Base-by-base conservation (phyloP, 1,140 invertebrate genomes). In the Aphelinus atriplicis region DNA sequence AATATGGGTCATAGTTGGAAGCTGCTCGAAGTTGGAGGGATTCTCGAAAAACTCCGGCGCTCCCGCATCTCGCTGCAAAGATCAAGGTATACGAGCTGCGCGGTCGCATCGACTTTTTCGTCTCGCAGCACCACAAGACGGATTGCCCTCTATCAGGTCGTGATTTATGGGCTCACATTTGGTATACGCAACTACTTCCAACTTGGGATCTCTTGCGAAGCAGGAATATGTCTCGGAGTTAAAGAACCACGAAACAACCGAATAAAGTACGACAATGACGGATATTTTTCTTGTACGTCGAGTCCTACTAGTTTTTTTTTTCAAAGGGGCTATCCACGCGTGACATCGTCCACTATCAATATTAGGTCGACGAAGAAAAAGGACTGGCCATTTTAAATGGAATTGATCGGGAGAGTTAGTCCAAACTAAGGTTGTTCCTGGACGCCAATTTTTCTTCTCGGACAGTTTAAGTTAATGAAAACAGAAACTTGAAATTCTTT, bases 241-340 rank as follows among this genome's bases (percentile, higher is more conserved):
- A 45, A 7, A 0, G 26, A 57, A 3, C 43, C 6, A n/a, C 50
- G n/a, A 26, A 56, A 56, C 50, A 55, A 61, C 5, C 46, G 26
- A 60, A 58, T 47, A 43, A 69, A 69, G 55, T 53, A 42, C 7
- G 58, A 62, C 68, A 71, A 61, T 51, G 68, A 71, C 50, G 42
- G 46, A 71, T 71, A 45, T 53, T 5, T 64, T 26, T 48, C 10
- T 61, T 56, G 26, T 64, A 50, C 2, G 4, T 48, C 42, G 42
- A 42, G 58, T 61, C 3, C 45, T 61, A 45, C 2, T 61, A 61
- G 42, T 61, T 43, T 43, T 61, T 26, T 26, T 26, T 26, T 26
- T 26, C 26, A 26, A 26, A 26, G 26, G 26, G 26, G 26, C 26
- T 26, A 26, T 26, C 26, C 0, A 26, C 26, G 26, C 26, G 26